Conservation (phyloP, 2,888 invertebrate species). For the Mystacides longicornis region DNA sequence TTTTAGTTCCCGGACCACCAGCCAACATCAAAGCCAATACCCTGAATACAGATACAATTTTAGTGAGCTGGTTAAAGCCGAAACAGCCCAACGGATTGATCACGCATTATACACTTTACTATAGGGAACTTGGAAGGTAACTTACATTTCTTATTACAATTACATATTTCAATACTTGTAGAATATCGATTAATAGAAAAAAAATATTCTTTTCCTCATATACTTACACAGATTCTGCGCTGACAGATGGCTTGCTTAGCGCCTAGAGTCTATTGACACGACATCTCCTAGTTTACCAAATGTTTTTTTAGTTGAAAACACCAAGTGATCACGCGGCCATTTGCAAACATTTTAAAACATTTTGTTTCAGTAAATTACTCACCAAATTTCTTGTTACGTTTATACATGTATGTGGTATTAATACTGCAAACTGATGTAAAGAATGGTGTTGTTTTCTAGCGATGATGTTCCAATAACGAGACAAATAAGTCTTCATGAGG, state of each 20-base stretch:
- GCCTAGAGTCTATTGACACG: no score
- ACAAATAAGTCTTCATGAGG: constrained; percentile 40
- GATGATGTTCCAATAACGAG: constrained; percentile 44
- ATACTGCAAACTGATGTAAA: no score
- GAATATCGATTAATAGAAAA: neutral
- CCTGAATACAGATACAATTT: constrained; percentile 71
- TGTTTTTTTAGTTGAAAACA: no score
- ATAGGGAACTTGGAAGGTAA: constrained; percentile 61
- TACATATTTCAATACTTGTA: neutral
- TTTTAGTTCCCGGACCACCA: constrained; percentile 73
- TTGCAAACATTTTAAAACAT: no score
- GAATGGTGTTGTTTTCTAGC: constrained; percentile 29
- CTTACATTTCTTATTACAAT: neutral
- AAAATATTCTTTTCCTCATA: no score
- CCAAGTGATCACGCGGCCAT: no score
- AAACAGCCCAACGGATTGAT: constrained; percentile 74
- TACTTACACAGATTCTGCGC: no score
- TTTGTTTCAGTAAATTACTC: no score
- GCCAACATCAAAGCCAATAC: constrained; percentile 78
- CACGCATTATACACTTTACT: constrained; percentile 76
- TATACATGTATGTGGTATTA: no score
- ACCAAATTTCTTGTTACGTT: no score
- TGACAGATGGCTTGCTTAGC: no score
- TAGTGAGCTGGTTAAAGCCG: constrained; percentile 81
- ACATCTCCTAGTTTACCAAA: no score